Percentiles rank a stretch among this genome's conserved stretches.
These are phyloP conservation scores for Upupa epops DNA, from an alignment of 2,113 vertebrate genomes.

Conservation along the genomic window DNA sequence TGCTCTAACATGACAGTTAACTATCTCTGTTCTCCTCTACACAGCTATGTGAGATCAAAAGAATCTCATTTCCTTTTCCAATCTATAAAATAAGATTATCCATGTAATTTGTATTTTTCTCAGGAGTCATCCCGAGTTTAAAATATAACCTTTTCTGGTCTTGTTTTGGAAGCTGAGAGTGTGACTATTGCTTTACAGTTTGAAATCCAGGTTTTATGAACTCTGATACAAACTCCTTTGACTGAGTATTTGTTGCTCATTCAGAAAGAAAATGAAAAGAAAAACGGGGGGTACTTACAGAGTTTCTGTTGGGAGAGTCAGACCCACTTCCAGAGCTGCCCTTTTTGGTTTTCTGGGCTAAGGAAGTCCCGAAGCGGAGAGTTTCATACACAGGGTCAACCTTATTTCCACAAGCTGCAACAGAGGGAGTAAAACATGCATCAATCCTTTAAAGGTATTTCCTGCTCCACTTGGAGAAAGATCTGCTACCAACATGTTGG, in stretches of 20 bases:
- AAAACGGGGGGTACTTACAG: constrained; percentile 76
- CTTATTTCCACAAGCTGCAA: constrained; percentile 94
- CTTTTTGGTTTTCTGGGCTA: constrained; percentile 94
- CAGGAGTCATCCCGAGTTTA: neutral
- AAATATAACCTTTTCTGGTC: neutral
- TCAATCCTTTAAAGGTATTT: neutral
- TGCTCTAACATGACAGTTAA: neutral
- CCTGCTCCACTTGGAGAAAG: neutral
- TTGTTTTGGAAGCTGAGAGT: neutral
- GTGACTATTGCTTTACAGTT: neutral
- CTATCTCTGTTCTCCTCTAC: neutral
- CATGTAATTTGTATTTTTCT: neutral
- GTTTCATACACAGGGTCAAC: constrained; percentile 98
- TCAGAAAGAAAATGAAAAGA: neutral
- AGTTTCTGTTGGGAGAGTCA: constrained; percentile 90
- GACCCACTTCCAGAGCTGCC: constrained; percentile 86
- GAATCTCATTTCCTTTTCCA: neutral
- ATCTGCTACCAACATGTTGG: neutral
- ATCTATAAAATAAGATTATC: neutral
- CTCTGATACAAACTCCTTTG: neutral
- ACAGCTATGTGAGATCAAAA: neutral
- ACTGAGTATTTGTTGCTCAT: neutral
- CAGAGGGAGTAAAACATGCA: constrained; percentile 21
- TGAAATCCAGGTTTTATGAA: neutral
- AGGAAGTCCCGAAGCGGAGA: constrained; percentile 93